A percentile compares a stretch with the other conserved stretches of the same genome.
phyloP scores from a whole-genome alignment of 2,797 vertebrate species.

The Centropyge bicolor region DNA sequence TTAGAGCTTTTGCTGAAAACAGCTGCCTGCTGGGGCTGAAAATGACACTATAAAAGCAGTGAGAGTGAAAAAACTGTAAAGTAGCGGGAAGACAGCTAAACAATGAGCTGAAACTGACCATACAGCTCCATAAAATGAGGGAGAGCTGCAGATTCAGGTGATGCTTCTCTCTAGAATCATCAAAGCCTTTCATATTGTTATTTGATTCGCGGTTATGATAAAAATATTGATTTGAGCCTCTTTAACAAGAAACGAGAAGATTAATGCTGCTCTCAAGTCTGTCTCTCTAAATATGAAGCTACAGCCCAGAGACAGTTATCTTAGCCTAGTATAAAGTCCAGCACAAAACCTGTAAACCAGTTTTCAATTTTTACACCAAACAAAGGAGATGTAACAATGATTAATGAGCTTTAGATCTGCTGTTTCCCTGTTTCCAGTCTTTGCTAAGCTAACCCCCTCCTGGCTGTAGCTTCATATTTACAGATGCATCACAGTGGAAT shows the following conservation, averaged over 20 bases:
- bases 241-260: neutral
- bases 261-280: neutral
- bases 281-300: neutral
- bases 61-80: neutral
- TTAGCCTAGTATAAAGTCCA: neutral
- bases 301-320: neutral
- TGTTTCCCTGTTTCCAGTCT: neutral
- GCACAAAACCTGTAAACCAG: neutral
- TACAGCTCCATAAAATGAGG: neutral
- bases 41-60: neutral
- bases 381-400: too few relatives aligned
- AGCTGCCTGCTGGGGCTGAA: neutral
- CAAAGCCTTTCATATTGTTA: neutral
- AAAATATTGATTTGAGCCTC: neutral
- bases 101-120: neutral
- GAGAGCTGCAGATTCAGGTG: neutral
- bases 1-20: neutral
- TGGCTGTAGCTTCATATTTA: slow-evolving; percentile 12
- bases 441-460: neutral
- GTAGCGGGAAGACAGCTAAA: neutral
- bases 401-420: neutral
- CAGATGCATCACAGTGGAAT: neutral
- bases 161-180: neutral
- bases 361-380: neutral
- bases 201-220: neutral